A percentile compares a stretch with the other conserved stretches of the same genome.
Evolutionary conservation across 2,888 invertebrate species (phyloP).

Genomic region (Hyalella azteca): DNA sequence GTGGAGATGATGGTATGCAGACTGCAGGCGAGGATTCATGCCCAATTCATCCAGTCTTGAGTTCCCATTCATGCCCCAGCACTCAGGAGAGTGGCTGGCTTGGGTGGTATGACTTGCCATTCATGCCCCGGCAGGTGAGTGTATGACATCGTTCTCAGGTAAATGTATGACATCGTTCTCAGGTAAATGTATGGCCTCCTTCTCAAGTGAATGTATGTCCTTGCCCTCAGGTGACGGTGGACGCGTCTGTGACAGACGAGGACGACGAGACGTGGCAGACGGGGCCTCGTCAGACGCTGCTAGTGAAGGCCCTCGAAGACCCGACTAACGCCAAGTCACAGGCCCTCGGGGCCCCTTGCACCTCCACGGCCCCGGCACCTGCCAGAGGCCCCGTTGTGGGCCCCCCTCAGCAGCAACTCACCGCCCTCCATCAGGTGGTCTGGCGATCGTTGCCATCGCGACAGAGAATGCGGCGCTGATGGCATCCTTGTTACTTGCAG

Average conservation of each 20-base stretch:
- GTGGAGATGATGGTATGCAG: too few relatives aligned
- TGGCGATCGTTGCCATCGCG: too few relatives aligned
- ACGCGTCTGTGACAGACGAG: slow-evolving; percentile 55
- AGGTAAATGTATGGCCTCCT: too few relatives aligned
- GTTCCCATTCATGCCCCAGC: background rate
- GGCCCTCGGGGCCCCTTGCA: background rate
- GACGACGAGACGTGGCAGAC: slow-evolving; percentile 57
- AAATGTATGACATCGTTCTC: too few relatives aligned
- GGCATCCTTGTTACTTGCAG: too few relatives aligned
- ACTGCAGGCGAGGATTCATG: too few relatives aligned
- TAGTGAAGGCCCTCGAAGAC: slow-evolving; percentile 55
- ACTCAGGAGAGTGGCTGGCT: slow-evolving; percentile 47
- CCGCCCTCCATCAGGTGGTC: background rate
- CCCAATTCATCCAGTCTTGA: background rate
- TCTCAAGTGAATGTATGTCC: too few relatives aligned
- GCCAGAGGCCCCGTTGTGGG: background rate
- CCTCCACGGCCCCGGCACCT: background rate
- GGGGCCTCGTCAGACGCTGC: slow-evolving; percentile 51
- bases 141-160: too few relatives aligned
- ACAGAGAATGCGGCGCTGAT: too few relatives aligned
- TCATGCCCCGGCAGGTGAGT: too few relatives aligned
- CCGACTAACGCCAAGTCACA: slow-evolving; percentile 41
- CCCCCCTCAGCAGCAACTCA: background rate
- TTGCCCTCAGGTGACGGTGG: slow-evolving; percentile 46
- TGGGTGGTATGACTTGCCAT: too few relatives aligned